Base-by-base conservation (phyloP, 2,113 vertebrate species). In the Osmerus eperlanus region DNA sequence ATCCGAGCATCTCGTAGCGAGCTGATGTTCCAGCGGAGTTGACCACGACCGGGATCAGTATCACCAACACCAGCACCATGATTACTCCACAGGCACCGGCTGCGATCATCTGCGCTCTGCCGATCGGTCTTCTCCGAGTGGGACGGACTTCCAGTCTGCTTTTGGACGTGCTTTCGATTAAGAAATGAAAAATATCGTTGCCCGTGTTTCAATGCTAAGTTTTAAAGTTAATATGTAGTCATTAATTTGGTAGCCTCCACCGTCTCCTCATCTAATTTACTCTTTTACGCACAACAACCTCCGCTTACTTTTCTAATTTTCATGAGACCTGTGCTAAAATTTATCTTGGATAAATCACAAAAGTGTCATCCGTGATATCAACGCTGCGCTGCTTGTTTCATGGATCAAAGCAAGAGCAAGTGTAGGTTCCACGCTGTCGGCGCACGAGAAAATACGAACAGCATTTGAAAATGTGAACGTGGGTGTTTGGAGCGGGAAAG, bases 1-100 rank as follows among this genome's bases (percentile, higher is more conserved):
- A 96, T 71, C 95, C 96, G 82, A 99, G 93, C 96, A 97, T 96
- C 91, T 99, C 96, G 85, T 97, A 96, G 85, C 95, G 95, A 47
- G 94, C 93, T 36, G 95, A 95, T 36, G 92, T 91, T 76, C 96
- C 95, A 74, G 95, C 96, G 69, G 96, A 95, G 93, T 94, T 97
- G 74, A 99, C 97, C 91, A 98, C 89, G 82, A 98, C 96, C 76
- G 96, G 97, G 90, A 99, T 98, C 81, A 98, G 94, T 83, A 98
- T 92, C 85, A 98, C 95, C 91, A 99, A 73, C 86, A 96, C 92
- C 81, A 99, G 91, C 85, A 98, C 94, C 95, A 98, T 96, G 88
- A 95, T 93, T 80, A 98, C 96, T 83, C 96, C 96, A 88, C 96
- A 94, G 66, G 96, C 95, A 84, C 96, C 97, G 86, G 95, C 94